Evolutionary conservation across 2,113 vertebrate species (phyloP).

Genomic region (Castor canadensis): DNA sequence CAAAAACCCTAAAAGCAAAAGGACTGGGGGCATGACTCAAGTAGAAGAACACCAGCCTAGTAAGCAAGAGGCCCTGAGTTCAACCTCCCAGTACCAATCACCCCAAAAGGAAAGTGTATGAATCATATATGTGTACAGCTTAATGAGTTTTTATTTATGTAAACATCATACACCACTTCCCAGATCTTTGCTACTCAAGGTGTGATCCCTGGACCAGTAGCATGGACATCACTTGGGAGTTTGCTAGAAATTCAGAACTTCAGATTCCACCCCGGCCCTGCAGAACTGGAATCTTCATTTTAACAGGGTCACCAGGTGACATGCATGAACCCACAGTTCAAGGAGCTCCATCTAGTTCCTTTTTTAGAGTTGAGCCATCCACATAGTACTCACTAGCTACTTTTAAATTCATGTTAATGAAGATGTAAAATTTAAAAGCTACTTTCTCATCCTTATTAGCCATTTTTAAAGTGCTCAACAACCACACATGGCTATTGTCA

Average conservation of each 20-base stretch:
- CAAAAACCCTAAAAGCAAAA: too few species aligned
- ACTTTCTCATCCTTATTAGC: accelerated
- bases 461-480: background rate
- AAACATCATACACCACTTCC: background rate
- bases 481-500: accelerated
- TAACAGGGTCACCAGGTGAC: background rate
- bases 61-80: too few species aligned
- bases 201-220: background rate
- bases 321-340: background rate
- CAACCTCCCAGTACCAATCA: too few species aligned
- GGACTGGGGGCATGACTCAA: too few species aligned
- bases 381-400: background rate
- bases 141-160: background rate
- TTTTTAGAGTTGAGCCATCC: background rate
- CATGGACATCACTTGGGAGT: background rate
- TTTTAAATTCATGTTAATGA: background rate
- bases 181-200: background rate
- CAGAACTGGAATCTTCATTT: background rate
- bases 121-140: background rate
- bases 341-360: background rate
- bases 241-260: background rate
- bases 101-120: too few species aligned
- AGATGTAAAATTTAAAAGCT: background rate
- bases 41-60: too few species aligned
- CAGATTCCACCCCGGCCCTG: background rate